These are phyloP conservation scores for Griposia aprilina DNA, from an alignment of 2,888 invertebrate species.

Conservation along the genomic window DNA sequence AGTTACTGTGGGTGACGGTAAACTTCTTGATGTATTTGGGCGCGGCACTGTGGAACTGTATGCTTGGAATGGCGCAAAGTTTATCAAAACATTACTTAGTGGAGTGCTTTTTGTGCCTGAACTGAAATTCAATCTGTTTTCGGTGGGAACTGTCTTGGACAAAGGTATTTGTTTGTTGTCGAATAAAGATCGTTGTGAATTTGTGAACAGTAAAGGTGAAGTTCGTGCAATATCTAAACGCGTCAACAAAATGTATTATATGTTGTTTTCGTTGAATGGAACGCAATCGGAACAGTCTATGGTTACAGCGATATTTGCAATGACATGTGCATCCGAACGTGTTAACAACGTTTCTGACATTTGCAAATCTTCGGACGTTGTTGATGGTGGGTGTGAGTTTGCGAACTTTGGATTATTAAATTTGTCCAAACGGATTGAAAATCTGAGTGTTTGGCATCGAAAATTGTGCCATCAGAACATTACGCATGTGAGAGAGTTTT, in stretches of 20 bases:
- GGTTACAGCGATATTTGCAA: not conserved
- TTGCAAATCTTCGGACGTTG: not conserved
- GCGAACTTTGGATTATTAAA: not conserved
- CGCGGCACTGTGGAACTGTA: conserved; percentile 2
- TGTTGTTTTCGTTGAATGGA: conserved; percentile 3
- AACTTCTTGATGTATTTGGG: conserved; percentile 4
- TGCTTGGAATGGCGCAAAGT: not conserved
- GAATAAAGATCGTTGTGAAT: not conserved
- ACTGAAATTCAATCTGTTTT: conserved; percentile 9
- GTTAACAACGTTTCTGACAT: not conserved
- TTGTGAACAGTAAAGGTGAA: not conserved
- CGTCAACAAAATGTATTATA: conserved; percentile 12
- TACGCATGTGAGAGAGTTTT: not conserved
- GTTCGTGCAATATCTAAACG: not conserved
- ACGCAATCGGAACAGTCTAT: conserved; percentile 1
- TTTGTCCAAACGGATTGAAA: not conserved
- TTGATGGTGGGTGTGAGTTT: not conserved
- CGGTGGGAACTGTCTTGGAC: not conserved
- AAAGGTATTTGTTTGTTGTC: not conserved
- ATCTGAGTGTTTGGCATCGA: not conserved
- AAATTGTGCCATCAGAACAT: not conserved
- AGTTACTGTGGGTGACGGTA: conserved; percentile 7
- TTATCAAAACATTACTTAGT: too few species aligned
- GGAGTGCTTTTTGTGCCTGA: too few species aligned
- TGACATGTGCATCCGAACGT: not conserved